These are phyloP conservation scores for Melipona bicolor DNA, from an alignment of 2,888 invertebrate genomes.

Conservation along the genomic window DNA sequence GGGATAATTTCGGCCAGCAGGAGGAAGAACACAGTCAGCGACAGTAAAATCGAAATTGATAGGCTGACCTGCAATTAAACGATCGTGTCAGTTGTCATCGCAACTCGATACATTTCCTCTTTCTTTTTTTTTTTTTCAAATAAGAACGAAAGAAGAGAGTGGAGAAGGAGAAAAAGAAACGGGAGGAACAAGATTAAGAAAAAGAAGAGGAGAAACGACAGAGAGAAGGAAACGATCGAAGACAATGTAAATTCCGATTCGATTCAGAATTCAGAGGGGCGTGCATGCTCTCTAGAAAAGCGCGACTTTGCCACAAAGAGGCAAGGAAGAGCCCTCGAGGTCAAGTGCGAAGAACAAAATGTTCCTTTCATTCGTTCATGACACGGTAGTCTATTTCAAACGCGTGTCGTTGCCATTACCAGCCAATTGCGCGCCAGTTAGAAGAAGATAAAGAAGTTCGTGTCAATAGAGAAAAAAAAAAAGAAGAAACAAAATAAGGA, in stretches of 20 bases:
- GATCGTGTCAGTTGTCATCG: background rate
- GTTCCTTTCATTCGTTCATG: conserved; percentile 37
- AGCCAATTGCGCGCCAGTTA: background rate
- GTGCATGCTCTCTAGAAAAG: conserved; percentile 18
- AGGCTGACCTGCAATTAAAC: conserved; percentile 90
- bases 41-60: conserved; percentile 97
- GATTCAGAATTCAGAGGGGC: conserved; percentile 21
- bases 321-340: conserved; percentile 38
- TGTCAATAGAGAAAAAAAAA: no score
- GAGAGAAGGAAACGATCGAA: background rate
- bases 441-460: background rate
- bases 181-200: no score
- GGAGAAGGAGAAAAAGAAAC: background rate
- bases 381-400: conserved; percentile 38
- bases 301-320: conserved; percentile 24
- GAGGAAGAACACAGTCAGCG: conserved; percentile 98
- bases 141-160: background rate
- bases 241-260: conserved; percentile 11
- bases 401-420: conserved; percentile 18
- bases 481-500: no score
- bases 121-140: background rate
- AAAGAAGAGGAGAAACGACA: no score
- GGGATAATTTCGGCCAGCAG: conserved; percentile 95
- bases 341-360: conserved; percentile 51
- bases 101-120: background rate